These are phyloP conservation scores for Pelobates fuscus DNA, from an alignment of 2,113 vertebrate species.

Conservation along the genomic window DNA sequence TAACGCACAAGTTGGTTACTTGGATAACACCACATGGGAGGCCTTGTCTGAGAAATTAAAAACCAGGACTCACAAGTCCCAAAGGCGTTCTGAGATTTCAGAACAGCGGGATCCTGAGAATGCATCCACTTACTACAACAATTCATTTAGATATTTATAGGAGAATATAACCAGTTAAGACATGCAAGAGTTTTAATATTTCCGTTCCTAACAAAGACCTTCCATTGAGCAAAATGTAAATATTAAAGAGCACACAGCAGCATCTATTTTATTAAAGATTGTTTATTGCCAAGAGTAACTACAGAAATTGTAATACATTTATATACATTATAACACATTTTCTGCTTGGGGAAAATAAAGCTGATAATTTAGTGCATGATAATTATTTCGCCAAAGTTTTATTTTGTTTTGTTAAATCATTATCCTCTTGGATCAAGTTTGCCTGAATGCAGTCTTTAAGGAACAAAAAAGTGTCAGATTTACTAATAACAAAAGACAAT, in stretches of 20 bases:
- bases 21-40: slow-evolving; percentile 14
- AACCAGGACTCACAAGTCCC: slow-evolving; percentile 11
- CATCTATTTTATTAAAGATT: not conserved
- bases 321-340: not conserved
- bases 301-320: not conserved
- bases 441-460: too few relatives aligned
- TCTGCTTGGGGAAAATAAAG: too few relatives aligned
- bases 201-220: not conserved
- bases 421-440: too few relatives aligned
- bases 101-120: slow-evolving; percentile 1
- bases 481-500: too few relatives aligned
- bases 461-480: too few relatives aligned
- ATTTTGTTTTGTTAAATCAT: too few relatives aligned
- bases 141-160: slow-evolving; percentile 28
- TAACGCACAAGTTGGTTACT: not conserved
- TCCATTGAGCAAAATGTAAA: not conserved
- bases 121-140: slow-evolving; percentile 19
- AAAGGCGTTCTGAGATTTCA: slow-evolving; percentile 20
- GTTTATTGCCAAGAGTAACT: slow-evolving; percentile 18
- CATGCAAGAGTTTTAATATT: slow-evolving; percentile 9
- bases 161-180: slow-evolving; percentile 6
- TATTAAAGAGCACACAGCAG: not conserved
- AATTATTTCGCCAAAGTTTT: too few relatives aligned
- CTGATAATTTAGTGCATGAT: too few relatives aligned
- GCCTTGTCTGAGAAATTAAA: slow-evolving; percentile 20